Evolutionary conservation across 2,113 vertebrate genomes (phyloP), one percentile per base, ranked within the genome.

Genomic region (Tetraodon nigroviridis): DNA sequence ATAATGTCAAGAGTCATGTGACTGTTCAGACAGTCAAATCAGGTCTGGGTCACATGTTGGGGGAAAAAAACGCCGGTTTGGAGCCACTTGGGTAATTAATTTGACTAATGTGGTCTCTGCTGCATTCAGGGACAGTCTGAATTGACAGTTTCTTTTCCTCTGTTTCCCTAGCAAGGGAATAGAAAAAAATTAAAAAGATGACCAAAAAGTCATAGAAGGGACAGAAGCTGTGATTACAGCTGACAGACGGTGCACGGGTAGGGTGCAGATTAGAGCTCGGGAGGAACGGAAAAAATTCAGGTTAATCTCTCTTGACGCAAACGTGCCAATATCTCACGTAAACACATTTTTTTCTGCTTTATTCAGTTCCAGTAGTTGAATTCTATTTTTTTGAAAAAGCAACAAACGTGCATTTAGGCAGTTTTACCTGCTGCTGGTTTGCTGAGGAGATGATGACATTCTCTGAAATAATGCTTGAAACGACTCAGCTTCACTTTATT

Each of bases 401-500:
- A 8, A 2, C 32, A 37, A 37, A 37, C 32, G 32, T 37, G 32
- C 32, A 1, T 37, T 37, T 12, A 12, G 32, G 32, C 32, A 11
- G 55, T 7, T 17, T 59, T 67, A 73, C 79, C 71, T 70, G 71
- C 14, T 59, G 55, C 61, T 8, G 4, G 53, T 48, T 66, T 63
- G 64, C 20, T 24, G 19, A 20, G 69, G 69, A 55, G 77, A 78
- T 86, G 81, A 86, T 72, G 84, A 84, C 80, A 86, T 72, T 57
- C 55, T 12, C 37, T 69, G 84, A 77, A 86, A 86, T 70, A 51
- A 47, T 71, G 52, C 71, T 77, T 46, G 17, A 64, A 64, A 68
- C 58, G 46, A 64, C 62, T 69, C 52, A 50, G 49, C 67, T 64
- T 58, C 69, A 48, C 48, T 79, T 27, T 27, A 44, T 72, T 61